Evolutionary conservation across 2,888 invertebrate genomes (phyloP).

Genomic region (Imbricaverruca yamaguchii): DNA sequence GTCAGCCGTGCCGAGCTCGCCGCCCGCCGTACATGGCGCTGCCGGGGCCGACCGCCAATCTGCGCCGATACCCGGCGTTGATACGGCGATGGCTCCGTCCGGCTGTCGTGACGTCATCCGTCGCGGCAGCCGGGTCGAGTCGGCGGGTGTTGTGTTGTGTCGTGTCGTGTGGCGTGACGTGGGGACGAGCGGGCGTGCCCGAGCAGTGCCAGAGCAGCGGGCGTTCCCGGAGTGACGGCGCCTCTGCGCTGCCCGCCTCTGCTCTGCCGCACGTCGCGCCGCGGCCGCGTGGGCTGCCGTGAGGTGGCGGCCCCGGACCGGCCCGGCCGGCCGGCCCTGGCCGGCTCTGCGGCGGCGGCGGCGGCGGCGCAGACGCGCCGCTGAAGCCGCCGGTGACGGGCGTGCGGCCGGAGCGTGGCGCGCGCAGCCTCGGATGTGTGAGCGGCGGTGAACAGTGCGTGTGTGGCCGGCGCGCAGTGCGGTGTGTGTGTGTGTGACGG

Average conservation of each 20-base stretch:
- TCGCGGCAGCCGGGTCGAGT: constrained; percentile 16
- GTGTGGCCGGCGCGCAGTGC: not conserved
- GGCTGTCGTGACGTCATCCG: not conserved
- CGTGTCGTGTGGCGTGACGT: too few relatives aligned
- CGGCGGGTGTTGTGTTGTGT: not conserved
- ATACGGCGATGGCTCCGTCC: not conserved
- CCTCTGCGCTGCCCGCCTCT: too few relatives aligned
- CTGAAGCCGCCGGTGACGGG: not conserved
- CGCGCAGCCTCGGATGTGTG: not conserved
- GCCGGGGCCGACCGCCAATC: too few relatives aligned
- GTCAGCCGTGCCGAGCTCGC: too few relatives aligned
- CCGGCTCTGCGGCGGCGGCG: not conserved
- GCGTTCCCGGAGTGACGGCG: too few relatives aligned
- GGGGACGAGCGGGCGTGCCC: too few relatives aligned
- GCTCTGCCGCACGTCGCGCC: not conserved
- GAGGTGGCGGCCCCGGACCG: not conserved
- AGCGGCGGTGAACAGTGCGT: not conserved
- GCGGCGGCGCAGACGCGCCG: not conserved
- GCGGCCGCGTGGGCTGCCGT: not conserved
- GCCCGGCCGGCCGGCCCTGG: not conserved
- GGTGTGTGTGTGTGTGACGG: not conserved
- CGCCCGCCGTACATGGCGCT: too few relatives aligned
- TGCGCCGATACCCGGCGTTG: too few relatives aligned
- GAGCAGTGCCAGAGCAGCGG: too few relatives aligned
- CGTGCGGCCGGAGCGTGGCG: not conserved